Base-by-base conservation (phyloP, 2,888 invertebrate genomes). In the Tipula confusa region DNA sequence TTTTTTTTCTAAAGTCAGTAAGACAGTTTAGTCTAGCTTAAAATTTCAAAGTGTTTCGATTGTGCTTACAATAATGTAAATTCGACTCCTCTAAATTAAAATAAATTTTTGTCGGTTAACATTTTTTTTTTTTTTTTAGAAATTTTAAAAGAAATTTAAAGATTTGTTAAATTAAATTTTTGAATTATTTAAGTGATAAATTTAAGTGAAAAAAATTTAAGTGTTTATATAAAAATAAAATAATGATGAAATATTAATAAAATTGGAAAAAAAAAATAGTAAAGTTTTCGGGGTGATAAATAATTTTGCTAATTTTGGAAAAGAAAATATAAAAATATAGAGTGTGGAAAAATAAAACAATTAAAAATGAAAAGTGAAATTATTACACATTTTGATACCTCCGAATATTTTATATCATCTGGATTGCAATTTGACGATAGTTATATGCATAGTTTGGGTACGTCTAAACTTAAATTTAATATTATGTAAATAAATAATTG, bases 281-380 rank as follows among this genome's bases (percentile, higher is more conserved):
- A 33, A 33, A 33, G n/a, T n/a, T n/a, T n/a, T n/a, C n/a, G n/a
- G n/a, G n/a, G n/a, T n/a, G n/a, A n/a, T 33, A 33, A 33, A 33
- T 43, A 15, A 43, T 64, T 64, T 43, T 15, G 6, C 15, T 43
- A n/a, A n/a, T 15, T 43, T 43, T 64, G 64, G 80, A 80, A n/a
- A 29, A 29, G 4, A 29, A 29, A 9, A 29, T 1, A 29, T 28
- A 29, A 80, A 80, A 80, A n/a, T n/a, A n/a, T n/a, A n/a, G n/a
- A n/a, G n/a, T n/a, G 80, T 80, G 80, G 9, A 80, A 80, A 64
- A 38, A 82, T 83, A 43, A 29, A 43, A 38, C n/a, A 82, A 82
- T 24, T 11, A 82, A 82, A 43, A 43, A 83, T 83, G 83, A 83
- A 83, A 83, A 83, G 43, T 43, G 83, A 83, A 83, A 29, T 83